Percentiles rank a stretch among this genome's conserved stretches.
Conservation (phyloP, 1,140 invertebrate species). For the Bacillus rossius region DNA sequence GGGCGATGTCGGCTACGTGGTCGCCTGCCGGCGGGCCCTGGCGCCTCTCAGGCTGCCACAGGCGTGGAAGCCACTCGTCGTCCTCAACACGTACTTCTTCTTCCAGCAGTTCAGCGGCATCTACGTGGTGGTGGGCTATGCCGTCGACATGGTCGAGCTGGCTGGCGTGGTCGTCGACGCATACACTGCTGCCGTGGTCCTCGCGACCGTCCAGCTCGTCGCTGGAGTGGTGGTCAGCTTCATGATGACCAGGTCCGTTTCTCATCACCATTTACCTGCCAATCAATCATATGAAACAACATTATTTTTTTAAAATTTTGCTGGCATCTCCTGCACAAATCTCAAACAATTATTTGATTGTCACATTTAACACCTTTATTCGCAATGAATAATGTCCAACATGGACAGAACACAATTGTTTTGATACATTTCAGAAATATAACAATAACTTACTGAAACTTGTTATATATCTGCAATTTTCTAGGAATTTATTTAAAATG, state of each 20-base stretch:
- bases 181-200: slow-evolving; percentile 39
- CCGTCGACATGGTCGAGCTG: slow-evolving; percentile 46
- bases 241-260: background rate
- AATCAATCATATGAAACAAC: too few species aligned
- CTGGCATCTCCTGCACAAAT: too few species aligned
- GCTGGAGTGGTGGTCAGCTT: background rate
- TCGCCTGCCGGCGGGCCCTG: background rate
- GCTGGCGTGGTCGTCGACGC: slow-evolving; percentile 40
- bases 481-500: too few species aligned
- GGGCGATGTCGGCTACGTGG: background rate
- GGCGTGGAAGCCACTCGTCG: slow-evolving; percentile 55
- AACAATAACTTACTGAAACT: too few species aligned
- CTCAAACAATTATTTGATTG: too few species aligned
- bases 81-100: slow-evolving; percentile 63
- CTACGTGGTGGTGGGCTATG: slow-evolving; percentile 44
- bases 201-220: slow-evolving; percentile 38
- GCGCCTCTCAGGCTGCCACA: slow-evolving; percentile 33
- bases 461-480: too few species aligned
- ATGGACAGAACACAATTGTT: too few species aligned
- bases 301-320: too few species aligned
- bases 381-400: too few species aligned
- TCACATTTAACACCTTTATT: too few species aligned
- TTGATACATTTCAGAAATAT: too few species aligned
- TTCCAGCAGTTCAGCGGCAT: slow-evolving; percentile 64
- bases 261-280: too few species aligned